Evolutionary conservation across 2,113 vertebrate species (phyloP).

Genomic region (Microcebus lehilahytsara): DNA sequence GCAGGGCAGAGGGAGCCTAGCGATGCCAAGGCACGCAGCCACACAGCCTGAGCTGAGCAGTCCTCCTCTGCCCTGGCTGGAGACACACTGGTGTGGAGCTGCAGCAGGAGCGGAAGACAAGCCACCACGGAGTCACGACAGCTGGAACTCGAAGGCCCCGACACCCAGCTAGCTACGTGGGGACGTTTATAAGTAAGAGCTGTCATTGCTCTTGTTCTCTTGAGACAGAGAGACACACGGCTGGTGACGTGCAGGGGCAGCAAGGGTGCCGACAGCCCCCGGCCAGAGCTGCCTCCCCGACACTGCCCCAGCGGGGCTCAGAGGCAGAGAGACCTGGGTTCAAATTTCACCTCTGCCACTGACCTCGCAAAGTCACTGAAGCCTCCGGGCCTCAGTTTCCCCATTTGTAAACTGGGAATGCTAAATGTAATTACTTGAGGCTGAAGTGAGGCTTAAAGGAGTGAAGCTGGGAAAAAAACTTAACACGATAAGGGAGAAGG

Average conservation of each 20-base stretch:
- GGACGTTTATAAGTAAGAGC: not conserved
- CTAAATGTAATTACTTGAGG: not conserved
- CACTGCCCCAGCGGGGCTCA: not conserved
- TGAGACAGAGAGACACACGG: rapidly evolving
- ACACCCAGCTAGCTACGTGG: rapidly evolving
- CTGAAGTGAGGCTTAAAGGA: not conserved
- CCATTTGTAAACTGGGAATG: not conserved
- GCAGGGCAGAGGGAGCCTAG: not conserved
- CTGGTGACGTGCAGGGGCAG: rapidly evolving
- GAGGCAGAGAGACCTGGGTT: not conserved
- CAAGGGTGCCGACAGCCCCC: rapidly evolving
- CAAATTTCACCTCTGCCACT: not conserved
- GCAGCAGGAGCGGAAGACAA: not conserved
- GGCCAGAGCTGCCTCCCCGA: not conserved
- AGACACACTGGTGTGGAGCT: rapidly evolving
- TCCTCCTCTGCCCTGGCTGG: not conserved
- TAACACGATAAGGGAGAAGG: not conserved
- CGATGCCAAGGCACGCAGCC: not conserved
- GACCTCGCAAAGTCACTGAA: not conserved
- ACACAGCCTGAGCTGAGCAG: rapidly evolving
- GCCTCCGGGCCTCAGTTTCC: not conserved
- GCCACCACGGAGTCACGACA: not conserved
- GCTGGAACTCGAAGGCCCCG: too few relatives aligned
- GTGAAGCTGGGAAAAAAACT: not conserved
- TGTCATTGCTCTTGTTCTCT: not conserved